These are phyloP conservation scores for Apamea sordens DNA, from an alignment of 2,888 invertebrate genomes.

Conservation along the genomic window DNA sequence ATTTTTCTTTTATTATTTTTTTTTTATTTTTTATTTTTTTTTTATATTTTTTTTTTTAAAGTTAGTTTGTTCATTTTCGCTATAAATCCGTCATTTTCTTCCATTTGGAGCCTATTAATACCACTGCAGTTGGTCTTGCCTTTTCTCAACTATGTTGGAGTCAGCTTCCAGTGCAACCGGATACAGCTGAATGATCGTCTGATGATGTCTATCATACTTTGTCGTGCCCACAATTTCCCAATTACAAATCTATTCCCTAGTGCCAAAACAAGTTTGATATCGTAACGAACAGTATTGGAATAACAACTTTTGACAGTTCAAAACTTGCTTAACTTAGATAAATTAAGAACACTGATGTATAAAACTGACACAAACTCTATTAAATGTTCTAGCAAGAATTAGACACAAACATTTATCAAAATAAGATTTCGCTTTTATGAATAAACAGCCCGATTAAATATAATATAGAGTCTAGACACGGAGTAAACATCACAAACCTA, in stretches of 20 bases:
- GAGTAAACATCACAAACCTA: constrained; percentile 26
- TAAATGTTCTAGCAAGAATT: not conserved
- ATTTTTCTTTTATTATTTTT: too few relatives aligned
- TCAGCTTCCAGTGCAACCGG: too few relatives aligned
- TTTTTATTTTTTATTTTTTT: too few relatives aligned
- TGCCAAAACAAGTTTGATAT: constrained; percentile 35
- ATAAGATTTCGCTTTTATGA: constrained; percentile 18
- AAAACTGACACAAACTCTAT: constrained; percentile 36
- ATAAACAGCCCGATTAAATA: constrained; percentile 20
- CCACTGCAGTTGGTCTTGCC: too few relatives aligned
- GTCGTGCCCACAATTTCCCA: not conserved
- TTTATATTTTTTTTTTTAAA: too few relatives aligned
- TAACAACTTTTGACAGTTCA: constrained; percentile 41
- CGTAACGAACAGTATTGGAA: constrained; percentile 33
- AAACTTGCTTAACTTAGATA: constrained; percentile 30
- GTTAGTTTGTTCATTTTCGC: too few relatives aligned
- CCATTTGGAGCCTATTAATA: too few relatives aligned
- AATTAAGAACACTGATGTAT: constrained; percentile 28
- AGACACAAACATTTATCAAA: not conserved
- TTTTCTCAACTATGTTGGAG: too few relatives aligned
- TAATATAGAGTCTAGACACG: constrained; percentile 49
- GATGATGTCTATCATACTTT: not conserved
- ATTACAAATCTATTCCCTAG: constrained; percentile 11
- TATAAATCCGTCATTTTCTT: too few relatives aligned
- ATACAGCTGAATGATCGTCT: too few relatives aligned